A percentile compares a stretch with the other conserved stretches of the same genome.
phyloP scores from a whole-genome alignment of 2,888 invertebrate genomes.

The Blera fallax region DNA sequence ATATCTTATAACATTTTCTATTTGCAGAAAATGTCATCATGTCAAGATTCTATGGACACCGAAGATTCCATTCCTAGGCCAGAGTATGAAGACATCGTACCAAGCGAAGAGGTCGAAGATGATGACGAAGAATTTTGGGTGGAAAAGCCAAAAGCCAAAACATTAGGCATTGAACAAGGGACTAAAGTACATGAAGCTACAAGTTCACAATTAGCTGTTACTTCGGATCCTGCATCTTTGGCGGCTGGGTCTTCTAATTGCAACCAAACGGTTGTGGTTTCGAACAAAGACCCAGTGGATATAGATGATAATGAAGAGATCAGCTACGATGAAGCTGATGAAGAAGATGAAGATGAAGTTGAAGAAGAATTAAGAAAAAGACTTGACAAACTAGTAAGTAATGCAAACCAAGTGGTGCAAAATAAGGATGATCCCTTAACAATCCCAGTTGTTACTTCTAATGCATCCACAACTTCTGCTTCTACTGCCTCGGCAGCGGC shows the following conservation, averaged over 20 bases:
- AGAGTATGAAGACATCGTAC: slow-evolving; percentile 76
- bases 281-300: slow-evolving; percentile 37
- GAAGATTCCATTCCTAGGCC: slow-evolving; percentile 78
- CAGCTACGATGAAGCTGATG: slow-evolving; percentile 65
- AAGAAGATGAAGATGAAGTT: slow-evolving; percentile 43
- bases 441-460: neutral
- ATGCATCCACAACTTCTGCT: neutral
- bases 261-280: slow-evolving; percentile 10
- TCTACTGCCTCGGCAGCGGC: slow-evolving; percentile 18
- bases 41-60: slow-evolving; percentile 52
- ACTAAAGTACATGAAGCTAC: slow-evolving; percentile 12
- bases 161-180: slow-evolving; percentile 20
- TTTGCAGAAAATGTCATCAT: slow-evolving; percentile 57
- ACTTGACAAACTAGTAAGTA: neutral
- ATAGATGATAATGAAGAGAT: slow-evolving; percentile 47
- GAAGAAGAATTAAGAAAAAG: neutral
- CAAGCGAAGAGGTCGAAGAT: slow-evolving; percentile 43
- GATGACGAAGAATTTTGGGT: slow-evolving; percentile 59
- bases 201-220: slow-evolving; percentile 26
- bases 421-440: neutral
- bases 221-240: slow-evolving; percentile 43
- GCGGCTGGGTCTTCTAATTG: slow-evolving; percentile 40
- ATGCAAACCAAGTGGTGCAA: neutral
- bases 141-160: slow-evolving; percentile 20
- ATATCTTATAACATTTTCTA: neutral